Conservation (phyloP, 2,888 invertebrate species). For the Ctenicera cuprea region DNA sequence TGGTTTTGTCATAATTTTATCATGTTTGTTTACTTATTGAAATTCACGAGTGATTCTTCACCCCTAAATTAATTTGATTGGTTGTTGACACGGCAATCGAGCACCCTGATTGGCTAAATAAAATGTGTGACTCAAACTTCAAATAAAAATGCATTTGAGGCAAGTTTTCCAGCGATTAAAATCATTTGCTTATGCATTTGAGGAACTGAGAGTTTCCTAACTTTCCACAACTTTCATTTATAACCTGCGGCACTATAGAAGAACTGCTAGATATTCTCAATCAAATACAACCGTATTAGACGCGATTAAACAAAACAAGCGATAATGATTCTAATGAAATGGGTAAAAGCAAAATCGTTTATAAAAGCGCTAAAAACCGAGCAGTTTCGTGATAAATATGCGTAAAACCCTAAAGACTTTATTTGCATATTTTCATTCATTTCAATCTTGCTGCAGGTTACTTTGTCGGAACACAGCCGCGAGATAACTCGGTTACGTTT, state of each 20-base stretch:
- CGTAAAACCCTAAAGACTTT: constrained; percentile 7
- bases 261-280: background rate
- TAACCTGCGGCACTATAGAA: constrained; percentile 1
- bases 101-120: too few species aligned
- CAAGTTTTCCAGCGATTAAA: background rate
- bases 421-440: constrained; percentile 20
- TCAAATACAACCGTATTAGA: background rate
- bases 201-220: background rate
- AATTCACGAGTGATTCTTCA: too few species aligned
- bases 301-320: constrained; percentile 6
- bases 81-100: too few species aligned
- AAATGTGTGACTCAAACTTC: too few species aligned
- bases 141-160: background rate
- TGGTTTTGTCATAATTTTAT: too few species aligned
- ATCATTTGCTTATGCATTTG: background rate
- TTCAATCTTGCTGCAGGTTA: constrained; percentile 15
- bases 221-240: constrained; percentile 1
- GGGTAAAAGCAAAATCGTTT: too few species aligned
- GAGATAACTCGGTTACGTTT: constrained; percentile 16
- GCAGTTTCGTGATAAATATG: constrained; percentile 10
- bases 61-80: too few species aligned
- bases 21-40: too few species aligned
- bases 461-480: background rate
- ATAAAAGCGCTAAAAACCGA: background rate
- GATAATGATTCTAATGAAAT: background rate